Evolutionary conservation across 2,113 vertebrate species (phyloP).

Genomic region (Lasiurus borealis): DNA sequence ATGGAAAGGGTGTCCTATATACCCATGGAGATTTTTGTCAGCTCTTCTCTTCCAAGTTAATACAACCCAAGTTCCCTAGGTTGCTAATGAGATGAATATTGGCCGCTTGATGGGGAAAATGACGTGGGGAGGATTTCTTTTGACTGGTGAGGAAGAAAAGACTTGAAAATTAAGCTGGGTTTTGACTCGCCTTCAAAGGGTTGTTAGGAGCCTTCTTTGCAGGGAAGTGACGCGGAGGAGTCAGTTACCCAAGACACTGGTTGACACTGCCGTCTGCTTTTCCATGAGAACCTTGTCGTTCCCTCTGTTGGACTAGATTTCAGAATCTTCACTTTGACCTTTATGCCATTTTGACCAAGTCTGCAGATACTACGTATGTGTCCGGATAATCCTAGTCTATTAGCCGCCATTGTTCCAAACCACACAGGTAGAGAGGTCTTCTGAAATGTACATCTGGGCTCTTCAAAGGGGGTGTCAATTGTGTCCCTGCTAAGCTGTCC

Average conservation of each 20-base stretch:
- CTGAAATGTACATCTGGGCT: background rate
- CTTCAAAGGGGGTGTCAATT: background rate
- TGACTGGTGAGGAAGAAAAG: conserved; percentile 63
- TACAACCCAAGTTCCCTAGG: conserved; percentile 69
- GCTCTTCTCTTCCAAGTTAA: conserved; percentile 77
- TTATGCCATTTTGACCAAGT: conserved; percentile 11
- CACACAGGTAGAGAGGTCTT: background rate
- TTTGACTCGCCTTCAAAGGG: conserved; percentile 50
- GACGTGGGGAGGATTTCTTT: conserved; percentile 65
- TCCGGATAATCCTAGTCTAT: background rate
- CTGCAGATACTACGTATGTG: background rate
- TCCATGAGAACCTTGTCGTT: conserved; percentile 21
- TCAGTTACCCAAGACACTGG: background rate
- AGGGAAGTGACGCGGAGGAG: conserved; percentile 8
- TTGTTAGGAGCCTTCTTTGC: background rate
- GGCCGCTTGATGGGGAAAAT: conserved; percentile 77
- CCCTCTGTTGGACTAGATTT: background rate
- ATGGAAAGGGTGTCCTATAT: conserved; percentile 73
- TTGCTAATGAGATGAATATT: conserved; percentile 80
- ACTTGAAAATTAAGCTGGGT: conserved; percentile 58
- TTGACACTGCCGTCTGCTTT: conserved; percentile 5
- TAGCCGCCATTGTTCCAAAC: background rate
- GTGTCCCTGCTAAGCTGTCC: background rate
- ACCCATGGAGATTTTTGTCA: conserved; percentile 75
- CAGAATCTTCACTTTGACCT: conserved; percentile 31